Evolutionary conservation across 1,140 invertebrate genomes (phyloP).

Genomic region (Phymastichus coffea): DNA sequence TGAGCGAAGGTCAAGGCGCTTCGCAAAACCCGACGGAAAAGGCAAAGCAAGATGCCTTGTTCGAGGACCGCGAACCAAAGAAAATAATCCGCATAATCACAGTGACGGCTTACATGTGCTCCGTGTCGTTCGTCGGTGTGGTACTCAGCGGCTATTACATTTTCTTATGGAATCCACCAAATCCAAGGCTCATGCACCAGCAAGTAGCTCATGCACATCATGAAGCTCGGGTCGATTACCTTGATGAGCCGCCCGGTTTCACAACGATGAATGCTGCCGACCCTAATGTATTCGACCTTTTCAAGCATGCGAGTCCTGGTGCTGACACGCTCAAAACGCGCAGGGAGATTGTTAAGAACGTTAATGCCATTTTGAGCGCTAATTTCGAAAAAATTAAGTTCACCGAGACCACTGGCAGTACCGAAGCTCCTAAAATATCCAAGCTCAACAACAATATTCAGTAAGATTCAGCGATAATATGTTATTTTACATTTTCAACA

Average conservation of each 20-base stretch:
- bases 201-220: conserved; percentile 10
- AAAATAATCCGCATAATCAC: conserved; percentile 73
- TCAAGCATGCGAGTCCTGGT: no score
- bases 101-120: conserved; percentile 77
- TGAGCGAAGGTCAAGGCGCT: no score
- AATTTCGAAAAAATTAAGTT: conserved; percentile 3
- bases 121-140: conserved; percentile 77
- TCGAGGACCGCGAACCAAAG: conserved; percentile 50
- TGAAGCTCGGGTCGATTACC: neutral
- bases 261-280: no score
- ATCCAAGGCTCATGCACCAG: conserved; percentile 39
- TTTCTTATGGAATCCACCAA: conserved; percentile 77
- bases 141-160: conserved; percentile 81
- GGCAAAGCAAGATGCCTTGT: conserved; percentile 43
- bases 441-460: no score
- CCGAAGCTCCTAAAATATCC: no score
- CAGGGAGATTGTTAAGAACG: conserved; percentile 12
- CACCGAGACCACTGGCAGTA: neutral
- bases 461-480: no score
- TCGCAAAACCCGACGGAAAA: conserved; percentile 6
- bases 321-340: conserved; percentile 1
- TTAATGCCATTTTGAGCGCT: conserved; percentile 8
- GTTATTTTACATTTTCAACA: no score
- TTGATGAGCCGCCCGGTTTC: no score
- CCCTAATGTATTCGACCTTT: no score